Evolutionary conservation across 2,113 vertebrate genomes (phyloP), one percentile per base, ranked within the genome.

Genomic region (Loxodonta africana): DNA sequence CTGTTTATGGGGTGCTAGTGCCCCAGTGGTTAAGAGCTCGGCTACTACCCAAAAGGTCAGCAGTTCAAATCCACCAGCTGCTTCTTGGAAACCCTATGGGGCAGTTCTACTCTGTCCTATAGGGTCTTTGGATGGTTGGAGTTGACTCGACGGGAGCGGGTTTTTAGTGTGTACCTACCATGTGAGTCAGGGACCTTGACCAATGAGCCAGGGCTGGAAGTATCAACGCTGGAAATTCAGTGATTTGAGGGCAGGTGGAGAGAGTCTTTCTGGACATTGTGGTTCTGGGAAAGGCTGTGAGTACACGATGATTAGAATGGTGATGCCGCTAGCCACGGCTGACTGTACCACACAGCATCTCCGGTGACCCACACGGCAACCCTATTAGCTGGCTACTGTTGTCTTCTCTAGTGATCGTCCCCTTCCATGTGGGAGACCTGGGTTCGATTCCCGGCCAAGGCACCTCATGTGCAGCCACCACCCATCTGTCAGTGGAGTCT

Each of bases 241-340:
- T 37, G 51, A 53, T 53, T 46, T 17, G 21, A 46, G 37, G 46
- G 41, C 88, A 67, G 60, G 69, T 37, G 37, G 30, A 25, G 23
- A 28, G 15, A 1, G 23, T 57, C 41, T 62, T 37, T 63, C 18
- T 48, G 60, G 48, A 33, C 48, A 0, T 18, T 1, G 4, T 3
- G 18, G 78, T 46, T 37, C 84, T n/a, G 12, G 63, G 53, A 88
- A 25, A 46, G 28, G 44, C 46, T 44, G 15, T 7, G 33, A 5
- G 63, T 67, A 7, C 51, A 25, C 28, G 41, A 26, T 9, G 51
- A 25, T 30, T 18, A 28, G 6, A n/a, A 37, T 6, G 1, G 1
- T 4, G 26, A 0, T 5, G 23, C 2, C 1, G n/a, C 1, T 11
- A 51, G 53, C 30, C 12, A 2, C 2, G 1, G 2, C 6, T 9